Conservation (phyloP, 1,140 invertebrate genomes). For the Physella acuta region DNA sequence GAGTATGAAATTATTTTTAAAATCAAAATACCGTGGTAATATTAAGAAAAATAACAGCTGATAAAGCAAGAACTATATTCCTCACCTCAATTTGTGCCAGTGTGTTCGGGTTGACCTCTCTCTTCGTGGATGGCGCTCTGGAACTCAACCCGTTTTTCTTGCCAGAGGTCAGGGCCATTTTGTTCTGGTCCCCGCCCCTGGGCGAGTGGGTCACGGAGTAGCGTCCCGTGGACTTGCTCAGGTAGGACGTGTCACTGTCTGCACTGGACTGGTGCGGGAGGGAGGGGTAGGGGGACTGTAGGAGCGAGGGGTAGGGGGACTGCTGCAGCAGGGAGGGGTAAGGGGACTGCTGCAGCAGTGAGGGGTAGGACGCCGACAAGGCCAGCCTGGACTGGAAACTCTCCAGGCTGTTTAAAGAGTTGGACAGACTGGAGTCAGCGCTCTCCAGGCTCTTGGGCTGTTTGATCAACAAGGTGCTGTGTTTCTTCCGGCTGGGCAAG, state of each 20-base stretch:
- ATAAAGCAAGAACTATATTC: no score
- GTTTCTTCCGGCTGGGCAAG: not conserved
- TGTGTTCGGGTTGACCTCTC: slow-evolving; percentile 37
- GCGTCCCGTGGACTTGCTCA: not conserved
- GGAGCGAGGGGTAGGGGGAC: not conserved
- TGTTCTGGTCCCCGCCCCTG: not conserved
- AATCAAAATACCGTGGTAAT: not conserved
- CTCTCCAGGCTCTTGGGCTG: not conserved
- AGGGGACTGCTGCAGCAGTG: not conserved
- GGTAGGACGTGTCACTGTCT: not conserved
- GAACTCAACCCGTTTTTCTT: slow-evolving; percentile 14
- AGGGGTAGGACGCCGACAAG: not conserved
- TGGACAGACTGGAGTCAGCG: not conserved
- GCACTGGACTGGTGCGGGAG: not conserved
- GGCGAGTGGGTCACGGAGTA: not conserved
- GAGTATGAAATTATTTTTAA: not conserved
- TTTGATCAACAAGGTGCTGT: not conserved
- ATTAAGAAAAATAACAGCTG: no score
- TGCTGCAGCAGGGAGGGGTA: not conserved
- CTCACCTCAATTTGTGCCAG: slow-evolving; percentile 46
- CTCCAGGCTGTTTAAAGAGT: not conserved
- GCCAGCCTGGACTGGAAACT: not conserved
- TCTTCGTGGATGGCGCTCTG: slow-evolving; percentile 4
- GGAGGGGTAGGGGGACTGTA: no score
- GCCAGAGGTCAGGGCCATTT: not conserved